phyloP scores from a whole-genome alignment of 2,797 vertebrate genomes.

The Xyrichtys novacula region DNA sequence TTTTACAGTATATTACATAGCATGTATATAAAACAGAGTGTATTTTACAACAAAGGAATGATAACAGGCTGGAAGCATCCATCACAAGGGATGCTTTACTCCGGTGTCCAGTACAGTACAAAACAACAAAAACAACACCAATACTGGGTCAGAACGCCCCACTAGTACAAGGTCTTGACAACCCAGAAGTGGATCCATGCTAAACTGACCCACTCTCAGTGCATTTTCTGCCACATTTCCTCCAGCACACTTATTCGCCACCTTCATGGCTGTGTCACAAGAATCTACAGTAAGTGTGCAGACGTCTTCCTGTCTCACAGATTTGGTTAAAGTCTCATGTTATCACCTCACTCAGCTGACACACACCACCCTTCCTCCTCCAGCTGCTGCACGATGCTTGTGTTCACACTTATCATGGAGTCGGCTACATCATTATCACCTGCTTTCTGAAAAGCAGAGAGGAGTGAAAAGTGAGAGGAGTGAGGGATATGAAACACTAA shows the following conservation, averaged over 20 bases:
- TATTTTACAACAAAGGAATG: not conserved
- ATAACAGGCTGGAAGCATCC: not conserved
- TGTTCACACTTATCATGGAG: constrained; percentile 75
- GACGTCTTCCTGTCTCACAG: constrained; percentile 23
- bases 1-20: too few relatives aligned
- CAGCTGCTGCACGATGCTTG: constrained; percentile 54
- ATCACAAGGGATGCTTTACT: not conserved
- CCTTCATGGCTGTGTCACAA: not conserved
- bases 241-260: not conserved
- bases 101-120: not conserved
- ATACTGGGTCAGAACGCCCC: not conserved
- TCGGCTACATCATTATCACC: constrained; percentile 77
- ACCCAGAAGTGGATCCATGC: not conserved
- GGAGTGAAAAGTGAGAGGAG: constrained; percentile 41
- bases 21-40: too few relatives aligned
- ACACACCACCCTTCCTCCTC: constrained; percentile 76
- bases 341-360: constrained; percentile 45
- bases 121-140: not conserved
- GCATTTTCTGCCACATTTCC: not conserved
- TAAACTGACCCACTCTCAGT: not conserved
- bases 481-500: constrained; percentile 13
- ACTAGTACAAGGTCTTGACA: not conserved
- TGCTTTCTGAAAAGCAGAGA: constrained; percentile 68
- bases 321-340: constrained; percentile 45
- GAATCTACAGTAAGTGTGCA: not conserved